Base-by-base conservation (phyloP, 2,797 vertebrate species). In the Pseudopleuronectes americanus region DNA sequence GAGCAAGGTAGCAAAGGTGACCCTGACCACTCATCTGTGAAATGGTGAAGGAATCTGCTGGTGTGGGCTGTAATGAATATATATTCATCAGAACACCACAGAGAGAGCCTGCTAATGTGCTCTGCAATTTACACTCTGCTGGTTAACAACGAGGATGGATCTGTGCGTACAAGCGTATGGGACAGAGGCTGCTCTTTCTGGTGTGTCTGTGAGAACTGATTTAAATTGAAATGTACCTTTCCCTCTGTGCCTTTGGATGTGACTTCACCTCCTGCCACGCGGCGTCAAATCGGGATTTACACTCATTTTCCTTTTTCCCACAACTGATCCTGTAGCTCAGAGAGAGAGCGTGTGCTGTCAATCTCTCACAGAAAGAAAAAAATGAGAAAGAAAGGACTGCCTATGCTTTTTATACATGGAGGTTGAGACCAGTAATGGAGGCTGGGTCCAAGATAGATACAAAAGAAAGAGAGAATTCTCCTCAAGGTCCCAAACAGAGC, bases 11-110 rank as follows among this genome's bases (percentile, higher is more conserved):
- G 77, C 79, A 63, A 92, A 92, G 90, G 91, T 92, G 90, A 92
- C 91, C 91, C 86, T 81, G 87, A 81, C 43, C 84, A 89, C 47
- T 75, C 90, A 87, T 87, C 80, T 89, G 90, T 92, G 90, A 91
- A 92, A 92, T 92, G 76, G 85, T 87, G 53, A 85, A 80, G 59
- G 81, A 87, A 80, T 80, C 66, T 89, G 82, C 79, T 84, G 84
- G 70, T 84, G 85, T 74, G 65, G 60, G 68, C 74, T 68, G 58
- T 92, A 90, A 92, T 92, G 86, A 91, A 90, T 86, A 86, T 83
- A 90, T 86, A 89, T 89, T 87, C 89, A 82, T 56, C 71, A 84
- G 82, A 77, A 73, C 74, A 55, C 74, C 78, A 69, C 74, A 79
- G 51, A 76, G 62, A 79, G 77, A 77, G 71, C 68, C 73, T 78